Base-by-base conservation (phyloP, 2,797 vertebrate genomes). In the Premnoplex brunnescens region DNA sequence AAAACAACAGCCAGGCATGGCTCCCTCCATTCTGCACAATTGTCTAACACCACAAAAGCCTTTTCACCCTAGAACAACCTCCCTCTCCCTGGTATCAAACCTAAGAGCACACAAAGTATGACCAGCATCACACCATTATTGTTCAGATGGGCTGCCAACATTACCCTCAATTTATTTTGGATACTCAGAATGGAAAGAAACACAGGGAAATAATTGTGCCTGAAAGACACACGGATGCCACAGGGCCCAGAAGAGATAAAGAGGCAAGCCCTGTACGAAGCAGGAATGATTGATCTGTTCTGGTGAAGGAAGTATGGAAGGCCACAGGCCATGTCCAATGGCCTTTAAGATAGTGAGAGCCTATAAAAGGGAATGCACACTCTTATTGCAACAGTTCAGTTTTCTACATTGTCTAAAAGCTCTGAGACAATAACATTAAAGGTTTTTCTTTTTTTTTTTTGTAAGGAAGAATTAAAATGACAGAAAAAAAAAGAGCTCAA, bases 101-200 rank as follows among this genome's bases (percentile, higher is more conserved):
- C 54, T 39, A 11, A 39, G 14, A 37, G 32, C 22, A 43, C 1
- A 4, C 9, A 63, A n/a, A 9, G 30, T 5, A 27, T n/a, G 39
- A 91, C 41, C 26, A 76, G 36, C 32, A 82, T 18, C 14, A 41
- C 55, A 55, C 12, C 23, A 46, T n/a, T 55, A 46, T 14, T 0
- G 1, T 72, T 51, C n/a, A 48, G 21, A 14, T 30, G 48, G 82
- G 58, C 24, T 0, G 0, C 8, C 19, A 58, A 23, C 13, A 58
- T 30, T 66, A 46, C 5, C 19, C 15, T 51, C 6, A 0, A 9
- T 13, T 34, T 74, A 51, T 36, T 81, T 54, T 54, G n/a, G 36
- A 72, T 41, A 58, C 7, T 41, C 27, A 28, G 36, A 85, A 73
- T 15, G n/a, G 32, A 76, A 84, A 56, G 85, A 67, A 12, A 0